These are phyloP conservation scores for Pollicipes pollicipes DNA, from an alignment of 1,140 invertebrate genomes.

Conservation along the genomic window DNA sequence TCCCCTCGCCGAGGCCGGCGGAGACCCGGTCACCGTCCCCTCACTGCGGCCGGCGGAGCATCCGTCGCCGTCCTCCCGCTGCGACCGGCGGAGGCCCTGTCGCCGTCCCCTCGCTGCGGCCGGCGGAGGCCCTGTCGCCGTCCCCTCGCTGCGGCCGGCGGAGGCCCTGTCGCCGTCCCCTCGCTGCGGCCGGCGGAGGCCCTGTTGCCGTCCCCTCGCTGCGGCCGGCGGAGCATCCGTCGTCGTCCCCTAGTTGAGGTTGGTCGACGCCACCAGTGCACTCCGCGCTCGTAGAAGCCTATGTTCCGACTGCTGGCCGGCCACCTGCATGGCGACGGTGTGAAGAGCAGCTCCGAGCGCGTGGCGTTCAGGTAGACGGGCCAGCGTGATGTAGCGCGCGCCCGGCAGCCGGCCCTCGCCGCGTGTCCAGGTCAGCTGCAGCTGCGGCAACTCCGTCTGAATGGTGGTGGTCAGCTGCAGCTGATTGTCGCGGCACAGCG, in stretches of 20 bases:
- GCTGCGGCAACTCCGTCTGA: conserved; percentile 77
- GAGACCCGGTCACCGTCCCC: too few relatives aligned
- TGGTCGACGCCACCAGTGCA: conserved; percentile 77
- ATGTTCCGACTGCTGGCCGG: conserved; percentile 64
- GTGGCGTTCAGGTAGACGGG: conserved; percentile 96
- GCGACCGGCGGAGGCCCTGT: too few relatives aligned
- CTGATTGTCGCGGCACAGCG: conserved; percentile 75
- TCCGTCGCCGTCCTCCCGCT: too few relatives aligned
- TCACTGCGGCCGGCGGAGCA: too few relatives aligned
- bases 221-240: too few relatives aligned
- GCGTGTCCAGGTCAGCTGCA: conserved; percentile 37
- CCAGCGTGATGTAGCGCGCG: conserved; percentile 52
- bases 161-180: too few relatives aligned
- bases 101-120: too few relatives aligned
- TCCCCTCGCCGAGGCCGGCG: conserved; percentile 66
- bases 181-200: too few relatives aligned
- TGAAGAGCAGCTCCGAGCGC: conserved; percentile 82
- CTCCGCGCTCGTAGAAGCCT: conserved; percentile 94
- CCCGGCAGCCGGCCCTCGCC: conserved; percentile 20
- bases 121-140: too few relatives aligned
- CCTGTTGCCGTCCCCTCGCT: too few relatives aligned
- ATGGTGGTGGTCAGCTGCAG: conserved; percentile 81
- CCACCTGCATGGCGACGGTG: conserved; percentile 80
- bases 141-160: too few relatives aligned
- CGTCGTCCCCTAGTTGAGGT: conserved; percentile 63